Base-by-base conservation (phyloP, 2,113 vertebrate species). In the Eulemur macaco region DNA sequence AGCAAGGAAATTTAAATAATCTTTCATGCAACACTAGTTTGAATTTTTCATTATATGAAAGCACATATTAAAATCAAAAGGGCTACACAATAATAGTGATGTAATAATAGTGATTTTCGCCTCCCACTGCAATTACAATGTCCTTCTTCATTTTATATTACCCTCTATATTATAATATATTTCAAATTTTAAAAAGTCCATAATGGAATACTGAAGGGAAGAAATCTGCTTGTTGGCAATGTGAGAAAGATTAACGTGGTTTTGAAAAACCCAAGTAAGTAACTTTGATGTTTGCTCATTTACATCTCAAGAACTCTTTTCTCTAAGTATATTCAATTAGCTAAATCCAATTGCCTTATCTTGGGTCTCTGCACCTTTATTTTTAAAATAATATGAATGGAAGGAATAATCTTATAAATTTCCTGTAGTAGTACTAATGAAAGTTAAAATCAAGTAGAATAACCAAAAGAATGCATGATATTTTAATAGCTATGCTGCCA, bases 401-500 rank as follows among this genome's bases (percentile, higher is more conserved):
- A 87, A 14, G 54, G 18, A 76, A 68, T 18, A 52, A 60, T 58
- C 7, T 31, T 81, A 21, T 47, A 21, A 69, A 13, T 86, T 93
- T 96, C 25, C 64, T 96, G 17, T 52, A 39, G 50, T 34, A 96
- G 29, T 87, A 34, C 8, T 54, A 66, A 58, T 23, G 50, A 96
- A 89, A 95, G 69, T 31, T 29, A 85, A 86, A 93, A 56, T 31
- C 21, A 66, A 92, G 10, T 52, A 52, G 37, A 94, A 86, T 45
- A 86, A 68, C 25, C 82, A 71, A 90, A 91, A 94, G 34, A 78
- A 78, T 45, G 37, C 37, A 63, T 25, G 54, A 31, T 71, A 39
- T 94, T 96, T 86, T 96, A 91, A 73, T 88, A 97, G 69, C 77
- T 68, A 34, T 94, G 64, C 71, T 94, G 71, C 96, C 20, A 90